Conservation (phyloP, 1,140 invertebrate genomes). For the Drosophila pruinosa region DNA sequence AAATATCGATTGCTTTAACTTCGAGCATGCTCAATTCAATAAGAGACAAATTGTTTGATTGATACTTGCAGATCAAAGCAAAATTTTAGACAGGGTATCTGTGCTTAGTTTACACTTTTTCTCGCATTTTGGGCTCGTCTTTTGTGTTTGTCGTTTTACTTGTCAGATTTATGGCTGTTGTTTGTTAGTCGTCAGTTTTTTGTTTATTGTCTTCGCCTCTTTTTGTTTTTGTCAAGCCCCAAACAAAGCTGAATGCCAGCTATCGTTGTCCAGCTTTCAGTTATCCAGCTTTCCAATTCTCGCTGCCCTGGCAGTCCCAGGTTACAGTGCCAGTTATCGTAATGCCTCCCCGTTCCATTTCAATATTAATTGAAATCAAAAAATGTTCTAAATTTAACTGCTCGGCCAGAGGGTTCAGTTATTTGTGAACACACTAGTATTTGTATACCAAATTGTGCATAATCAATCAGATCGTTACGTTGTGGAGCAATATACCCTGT, state of each 20-base stretch:
- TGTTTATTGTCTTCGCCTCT: constrained; percentile 6
- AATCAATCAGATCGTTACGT: neutral
- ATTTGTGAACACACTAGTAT: neutral
- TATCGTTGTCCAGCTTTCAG: neutral
- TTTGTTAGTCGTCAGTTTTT: neutral
- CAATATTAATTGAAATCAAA: neutral
- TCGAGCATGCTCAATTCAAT: too few species aligned
- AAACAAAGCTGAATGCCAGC: neutral
- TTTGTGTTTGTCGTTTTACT: constrained; percentile 1
- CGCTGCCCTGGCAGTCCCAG: too few species aligned
- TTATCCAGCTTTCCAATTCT: neutral
- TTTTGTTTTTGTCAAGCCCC: neutral
- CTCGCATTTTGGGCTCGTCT: neutral
- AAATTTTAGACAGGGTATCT: neutral
- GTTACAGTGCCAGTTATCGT: too few species aligned
- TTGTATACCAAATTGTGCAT: neutral
- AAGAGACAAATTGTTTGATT: neutral
- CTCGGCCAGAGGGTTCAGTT: neutral
- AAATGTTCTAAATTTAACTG: neutral
- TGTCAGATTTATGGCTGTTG: constrained; percentile 6
- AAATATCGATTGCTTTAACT: too few species aligned
- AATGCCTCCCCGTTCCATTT: neutral
- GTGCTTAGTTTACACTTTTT: neutral
- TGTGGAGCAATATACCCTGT: neutral
- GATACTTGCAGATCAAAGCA: too few species aligned